These are phyloP conservation scores for Sylvicapra grimmia DNA, from an alignment of 2,113 vertebrate genomes.

Conservation along the genomic window DNA sequence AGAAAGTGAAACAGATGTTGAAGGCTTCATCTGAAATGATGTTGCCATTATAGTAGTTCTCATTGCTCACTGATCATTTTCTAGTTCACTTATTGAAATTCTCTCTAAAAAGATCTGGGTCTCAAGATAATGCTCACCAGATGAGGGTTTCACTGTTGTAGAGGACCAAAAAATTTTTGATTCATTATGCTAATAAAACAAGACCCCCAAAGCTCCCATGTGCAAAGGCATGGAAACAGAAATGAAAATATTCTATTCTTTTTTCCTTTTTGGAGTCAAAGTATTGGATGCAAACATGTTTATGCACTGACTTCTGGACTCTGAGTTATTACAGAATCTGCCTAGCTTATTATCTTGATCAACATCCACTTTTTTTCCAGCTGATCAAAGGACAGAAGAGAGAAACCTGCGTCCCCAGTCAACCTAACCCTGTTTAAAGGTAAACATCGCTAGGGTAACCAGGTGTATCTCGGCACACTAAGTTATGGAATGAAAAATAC, in stretches of 20 bases:
- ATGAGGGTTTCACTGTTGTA: neutral
- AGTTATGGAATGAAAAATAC: neutral
- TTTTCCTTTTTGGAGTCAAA: neutral
- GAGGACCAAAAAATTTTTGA: neutral
- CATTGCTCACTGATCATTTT: conserved; percentile 45
- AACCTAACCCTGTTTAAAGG: neutral
- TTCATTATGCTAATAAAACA: neutral
- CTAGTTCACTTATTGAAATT: conserved; percentile 29
- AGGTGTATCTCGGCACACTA: neutral
- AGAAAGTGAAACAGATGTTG: conserved; percentile 62
- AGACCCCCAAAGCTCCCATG: neutral
- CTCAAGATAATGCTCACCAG: conserved; percentile 7
- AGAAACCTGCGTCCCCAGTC: neutral
- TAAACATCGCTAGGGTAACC: neutral
- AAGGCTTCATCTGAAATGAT: conserved; percentile 44
- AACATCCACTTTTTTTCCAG: neutral
- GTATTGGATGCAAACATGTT: neutral
- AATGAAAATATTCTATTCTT: neutral
- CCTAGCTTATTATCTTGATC: neutral
- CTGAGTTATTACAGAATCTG: neutral
- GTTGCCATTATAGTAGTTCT: conserved; percentile 41
- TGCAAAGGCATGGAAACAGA: neutral
- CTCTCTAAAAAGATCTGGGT: neutral
- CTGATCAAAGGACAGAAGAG: neutral
- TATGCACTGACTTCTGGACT: neutral